Evolutionary conservation across 2,797 vertebrate species (phyloP).

Genomic region (Mus caroli): DNA sequence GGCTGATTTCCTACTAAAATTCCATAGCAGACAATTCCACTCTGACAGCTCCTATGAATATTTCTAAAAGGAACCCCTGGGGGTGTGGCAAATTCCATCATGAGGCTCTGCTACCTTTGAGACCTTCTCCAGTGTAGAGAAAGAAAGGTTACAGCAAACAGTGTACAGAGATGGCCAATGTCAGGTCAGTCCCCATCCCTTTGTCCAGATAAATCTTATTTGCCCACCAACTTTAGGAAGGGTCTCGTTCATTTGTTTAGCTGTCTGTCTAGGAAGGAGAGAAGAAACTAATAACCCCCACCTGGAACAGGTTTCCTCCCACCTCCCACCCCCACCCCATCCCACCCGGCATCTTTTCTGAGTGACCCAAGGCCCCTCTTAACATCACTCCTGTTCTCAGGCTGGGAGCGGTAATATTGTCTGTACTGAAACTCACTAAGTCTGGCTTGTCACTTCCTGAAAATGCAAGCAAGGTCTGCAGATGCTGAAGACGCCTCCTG

Average conservation of each 20-base stretch:
- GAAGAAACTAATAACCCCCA: fast-evolving
- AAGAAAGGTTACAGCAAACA: neutral
- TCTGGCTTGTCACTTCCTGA: neutral
- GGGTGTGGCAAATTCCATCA: neutral
- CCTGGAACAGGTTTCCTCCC: too few species aligned
- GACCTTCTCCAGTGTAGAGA: neutral
- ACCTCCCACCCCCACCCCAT: too few species aligned
- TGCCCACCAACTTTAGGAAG: neutral
- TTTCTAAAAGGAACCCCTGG: neutral
- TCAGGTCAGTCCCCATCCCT: neutral
- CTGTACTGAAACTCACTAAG: neutral
- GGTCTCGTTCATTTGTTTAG: neutral
- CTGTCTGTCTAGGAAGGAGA: neutral
- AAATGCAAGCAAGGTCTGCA: neutral
- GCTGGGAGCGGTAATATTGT: neutral
- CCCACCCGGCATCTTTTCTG: neutral
- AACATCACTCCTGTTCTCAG: neutral
- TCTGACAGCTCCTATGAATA: neutral
- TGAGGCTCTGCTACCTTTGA: neutral
- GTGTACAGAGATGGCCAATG: neutral
- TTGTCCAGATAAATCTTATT: neutral
- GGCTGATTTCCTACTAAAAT: neutral
- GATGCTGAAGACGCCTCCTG: neutral
- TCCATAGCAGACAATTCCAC: neutral
- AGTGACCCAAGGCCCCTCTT: neutral